A percentile compares a stretch with the other conserved stretches of the same genome.
Conservation (phyloP, 2,113 vertebrate genomes). For the Ibidorhyncha struthersii region DNA sequence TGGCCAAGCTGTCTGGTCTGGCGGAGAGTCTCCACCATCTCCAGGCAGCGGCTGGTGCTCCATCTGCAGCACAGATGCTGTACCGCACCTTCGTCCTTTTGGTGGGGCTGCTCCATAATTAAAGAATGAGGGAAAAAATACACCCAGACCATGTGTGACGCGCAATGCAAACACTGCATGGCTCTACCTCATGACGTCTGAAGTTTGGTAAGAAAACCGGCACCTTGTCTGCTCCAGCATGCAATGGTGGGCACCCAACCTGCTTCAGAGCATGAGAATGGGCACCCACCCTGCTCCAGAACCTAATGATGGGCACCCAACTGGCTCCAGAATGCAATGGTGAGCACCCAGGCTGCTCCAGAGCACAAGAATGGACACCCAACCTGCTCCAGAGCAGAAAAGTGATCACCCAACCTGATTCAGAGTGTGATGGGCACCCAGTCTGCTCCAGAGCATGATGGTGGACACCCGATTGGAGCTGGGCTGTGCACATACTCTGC, state of each 20-base stretch:
- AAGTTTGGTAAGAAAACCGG: not conserved
- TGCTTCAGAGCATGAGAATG: no score
- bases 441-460: not conserved
- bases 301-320: not conserved
- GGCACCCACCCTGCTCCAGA: not conserved
- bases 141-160: accelerated
- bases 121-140: not conserved
- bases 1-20: constrained; percentile 53
- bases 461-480: not conserved
- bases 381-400: not conserved
- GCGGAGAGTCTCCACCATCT: constrained; percentile 65
- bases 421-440: not conserved
- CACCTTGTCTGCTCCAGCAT: not conserved
- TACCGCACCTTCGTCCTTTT: not conserved
- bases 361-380: not conserved
- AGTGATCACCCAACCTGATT: not conserved
- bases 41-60: not conserved
- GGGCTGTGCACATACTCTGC: not conserved
- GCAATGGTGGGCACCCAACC: no score
- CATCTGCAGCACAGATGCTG: not conserved
- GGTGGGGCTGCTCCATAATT: accelerated
- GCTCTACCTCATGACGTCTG: not conserved
- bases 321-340: not conserved
- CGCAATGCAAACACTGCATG: accelerated
- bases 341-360: no score